A percentile compares a stretch with the other conserved stretches of the same genome.
phyloP scores from a whole-genome alignment of 2,888 invertebrate species.

The Drosophila basisetae region DNA sequence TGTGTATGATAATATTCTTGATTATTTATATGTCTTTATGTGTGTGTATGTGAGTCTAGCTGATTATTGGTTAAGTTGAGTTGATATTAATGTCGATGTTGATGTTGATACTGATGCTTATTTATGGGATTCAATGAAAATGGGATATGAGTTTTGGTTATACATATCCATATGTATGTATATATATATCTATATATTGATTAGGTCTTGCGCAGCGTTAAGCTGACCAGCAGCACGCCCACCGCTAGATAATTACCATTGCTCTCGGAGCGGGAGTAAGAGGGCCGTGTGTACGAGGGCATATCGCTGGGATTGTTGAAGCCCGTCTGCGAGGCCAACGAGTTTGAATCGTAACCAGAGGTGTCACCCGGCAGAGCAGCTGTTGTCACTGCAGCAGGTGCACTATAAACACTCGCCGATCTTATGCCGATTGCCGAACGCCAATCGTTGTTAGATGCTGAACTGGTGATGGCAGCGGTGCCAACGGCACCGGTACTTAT shows the following conservation, averaged over 20 bases:
- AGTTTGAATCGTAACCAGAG: slow-evolving; percentile 80
- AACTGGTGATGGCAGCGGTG: slow-evolving; percentile 60
- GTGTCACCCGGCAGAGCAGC: slow-evolving; percentile 76
- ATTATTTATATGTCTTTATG: slow-evolving; percentile 15
- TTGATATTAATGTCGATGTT: slow-evolving; percentile 23
- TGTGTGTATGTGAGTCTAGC: slow-evolving; percentile 4
- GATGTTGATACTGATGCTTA: slow-evolving; percentile 28
- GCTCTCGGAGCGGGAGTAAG: slow-evolving; percentile 84
- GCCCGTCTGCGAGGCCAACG: slow-evolving; percentile 79
- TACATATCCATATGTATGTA: background rate
- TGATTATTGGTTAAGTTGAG: slow-evolving; percentile 24
- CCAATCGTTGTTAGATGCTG: slow-evolving; percentile 73
- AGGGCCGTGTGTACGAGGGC: slow-evolving; percentile 82
- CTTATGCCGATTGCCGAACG: slow-evolving; percentile 72
- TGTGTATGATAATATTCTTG: slow-evolving; percentile 7
- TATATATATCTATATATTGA: background rate
- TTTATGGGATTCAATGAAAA: slow-evolving; percentile 49
- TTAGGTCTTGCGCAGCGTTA: slow-evolving; percentile 79
- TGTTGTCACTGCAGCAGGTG: slow-evolving; percentile 81
- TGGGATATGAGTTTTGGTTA: slow-evolving; percentile 14
- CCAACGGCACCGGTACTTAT: slow-evolving; percentile 61
- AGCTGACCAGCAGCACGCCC: slow-evolving; percentile 83
- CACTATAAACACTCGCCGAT: slow-evolving; percentile 83
- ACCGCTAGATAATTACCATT: slow-evolving; percentile 84
- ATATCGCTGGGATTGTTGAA: slow-evolving; percentile 80